Evolutionary conservation across 1,140 invertebrate genomes (phyloP), one percentile per base, ranked within the genome.

Genomic region (Octopus bimaculoides): DNA sequence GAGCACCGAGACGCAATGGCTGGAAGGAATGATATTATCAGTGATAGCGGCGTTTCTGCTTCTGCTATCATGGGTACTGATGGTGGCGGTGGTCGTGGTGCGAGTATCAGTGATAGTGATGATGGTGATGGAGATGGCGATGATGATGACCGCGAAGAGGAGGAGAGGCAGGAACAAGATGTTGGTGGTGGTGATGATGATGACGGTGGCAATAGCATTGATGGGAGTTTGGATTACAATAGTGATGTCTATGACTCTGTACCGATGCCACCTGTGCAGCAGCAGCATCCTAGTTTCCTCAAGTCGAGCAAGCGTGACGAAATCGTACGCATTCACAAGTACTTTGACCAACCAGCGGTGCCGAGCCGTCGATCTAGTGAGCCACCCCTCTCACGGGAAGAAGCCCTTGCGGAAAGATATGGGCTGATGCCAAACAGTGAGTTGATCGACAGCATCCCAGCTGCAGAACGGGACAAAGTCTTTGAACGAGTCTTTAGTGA

Each of bases 241-340:
- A 41, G 26, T 3, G 26, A 41, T 41, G 26, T 41, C 26, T 41
- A 41, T 41, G 17, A 14, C 0, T 71, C 66, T 71, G 5, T 71
- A 71, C 66, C 26, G 1, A 7, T 41, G 5, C 61, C 12, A 14
- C n/a, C 61, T 3, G 12, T n/a, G n/a, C n/a, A 66, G 61, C 12
- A 41, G 61, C 12, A 66, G 61, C 61, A 14, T 3, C 17, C 5
- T 41, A 75, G 52, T 41, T 75, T 78, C 7, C 61, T 82, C 54
- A 82, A 80, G 75, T 87, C 86, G 10, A 80, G 84, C 52, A 87
- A 87, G 81, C 84, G 86, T 0, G 86, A 87, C 74, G 86, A 87
- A 79, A 83, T 87, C 77, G 84, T 87, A 17, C 80, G 84, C 75
- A 83, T 87, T 10, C 86, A 87, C 81, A 87, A 87, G 78, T 87